A percentile compares a stretch with the other conserved stretches of the same genome.
phyloP scores from a whole-genome alignment of 64 coral and sea anemone genomes.

The Montipora foliosa region DNA sequence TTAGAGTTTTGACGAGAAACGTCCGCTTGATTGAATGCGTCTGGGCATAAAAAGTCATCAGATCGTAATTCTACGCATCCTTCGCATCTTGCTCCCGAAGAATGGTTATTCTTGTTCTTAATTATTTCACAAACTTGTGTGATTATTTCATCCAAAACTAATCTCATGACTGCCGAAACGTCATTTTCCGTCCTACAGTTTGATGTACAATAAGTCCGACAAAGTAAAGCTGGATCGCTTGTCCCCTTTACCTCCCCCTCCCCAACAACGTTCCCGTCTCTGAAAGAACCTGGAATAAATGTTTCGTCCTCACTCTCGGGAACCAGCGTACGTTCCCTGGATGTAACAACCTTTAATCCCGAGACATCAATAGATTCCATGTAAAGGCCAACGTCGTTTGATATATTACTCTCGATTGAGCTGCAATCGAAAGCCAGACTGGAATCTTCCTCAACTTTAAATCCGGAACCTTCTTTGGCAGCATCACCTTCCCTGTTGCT shows the following conservation, averaged over 20 bases:
- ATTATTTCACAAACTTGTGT: not conserved
- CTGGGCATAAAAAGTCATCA: not conserved
- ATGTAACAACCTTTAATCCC: not conserved
- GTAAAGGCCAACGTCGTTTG: not conserved
- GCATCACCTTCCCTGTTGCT: not conserved
- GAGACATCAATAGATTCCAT: constrained; percentile 21
- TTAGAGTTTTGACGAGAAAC: not conserved
- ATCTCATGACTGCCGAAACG: not conserved
- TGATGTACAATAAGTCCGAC: not conserved
- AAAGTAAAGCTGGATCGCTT: not conserved
- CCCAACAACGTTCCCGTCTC: no score
- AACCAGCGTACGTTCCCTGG: not conserved
- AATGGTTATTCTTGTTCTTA: not conserved
- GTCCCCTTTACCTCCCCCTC: not conserved
- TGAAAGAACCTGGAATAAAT: not conserved
- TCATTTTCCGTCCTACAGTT: not conserved
- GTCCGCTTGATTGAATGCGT: not conserved
- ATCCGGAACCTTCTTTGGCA: not conserved
- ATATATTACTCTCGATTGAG: constrained; percentile 4
- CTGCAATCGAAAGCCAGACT: constrained; percentile 2
- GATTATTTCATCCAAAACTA: constrained; percentile 12
- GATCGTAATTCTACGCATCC: not conserved
- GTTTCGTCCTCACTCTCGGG: not conserved
- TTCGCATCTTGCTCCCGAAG: not conserved
- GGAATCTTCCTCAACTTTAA: not conserved